Conservation (phyloP, 23 tunicate species). For the Trididemnum nubilum region DNA sequence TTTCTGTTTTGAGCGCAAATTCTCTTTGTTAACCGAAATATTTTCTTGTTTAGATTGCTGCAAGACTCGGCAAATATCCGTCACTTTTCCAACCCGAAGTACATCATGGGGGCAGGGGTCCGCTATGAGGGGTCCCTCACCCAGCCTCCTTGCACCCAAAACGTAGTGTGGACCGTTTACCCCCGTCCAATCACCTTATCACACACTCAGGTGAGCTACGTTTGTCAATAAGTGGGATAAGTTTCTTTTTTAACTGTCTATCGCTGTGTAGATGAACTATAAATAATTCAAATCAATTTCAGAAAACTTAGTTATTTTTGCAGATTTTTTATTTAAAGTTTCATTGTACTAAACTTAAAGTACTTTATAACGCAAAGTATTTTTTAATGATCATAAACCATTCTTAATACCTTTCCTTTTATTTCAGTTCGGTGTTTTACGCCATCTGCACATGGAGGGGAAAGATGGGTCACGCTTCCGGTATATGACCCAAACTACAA, state of each 20-base stretch:
- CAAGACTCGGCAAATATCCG: slow-evolving; percentile 15
- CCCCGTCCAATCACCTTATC: slow-evolving; percentile 37
- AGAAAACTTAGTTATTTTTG: too few species aligned
- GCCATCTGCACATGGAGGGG: slow-evolving; percentile 15
- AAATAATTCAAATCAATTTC: not conserved
- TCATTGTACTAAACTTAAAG: too few species aligned
- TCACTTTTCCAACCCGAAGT: not conserved
- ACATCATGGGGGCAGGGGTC: slow-evolving; percentile 18
- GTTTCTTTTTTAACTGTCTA: too few species aligned
- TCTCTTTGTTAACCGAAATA: too few species aligned
- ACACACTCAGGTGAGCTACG: slow-evolving; percentile 28
- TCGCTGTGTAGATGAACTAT: too few species aligned
- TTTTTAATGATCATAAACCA: too few species aligned
- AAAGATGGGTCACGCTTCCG: not conserved
- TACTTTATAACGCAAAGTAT: too few species aligned
- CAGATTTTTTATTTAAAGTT: too few species aligned
- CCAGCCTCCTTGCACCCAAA: slow-evolving; percentile 41
- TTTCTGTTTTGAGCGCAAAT: too few species aligned
- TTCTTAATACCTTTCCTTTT: too few species aligned
- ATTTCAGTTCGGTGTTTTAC: not conserved
- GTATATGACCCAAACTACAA: not conserved
- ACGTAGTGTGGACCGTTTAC: slow-evolving; percentile 37
- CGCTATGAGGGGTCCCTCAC: slow-evolving; percentile 35
- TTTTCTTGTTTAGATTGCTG: slow-evolving; percentile 16
- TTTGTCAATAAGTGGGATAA: too few species aligned